Evolutionary conservation across 2,888 invertebrate genomes (phyloP).

Genomic region (Trachelus iudaicus): DNA sequence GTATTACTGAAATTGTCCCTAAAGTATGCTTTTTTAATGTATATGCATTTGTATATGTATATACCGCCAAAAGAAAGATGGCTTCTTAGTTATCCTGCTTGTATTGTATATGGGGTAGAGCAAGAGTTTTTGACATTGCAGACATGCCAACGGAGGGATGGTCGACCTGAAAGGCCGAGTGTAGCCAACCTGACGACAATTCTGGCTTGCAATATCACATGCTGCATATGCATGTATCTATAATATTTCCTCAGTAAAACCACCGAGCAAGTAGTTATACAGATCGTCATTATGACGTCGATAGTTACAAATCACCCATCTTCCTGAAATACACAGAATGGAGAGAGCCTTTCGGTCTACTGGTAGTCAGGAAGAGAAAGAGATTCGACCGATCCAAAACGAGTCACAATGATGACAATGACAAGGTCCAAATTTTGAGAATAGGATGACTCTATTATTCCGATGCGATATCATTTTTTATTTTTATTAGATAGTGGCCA

Average conservation of each 20-base stretch:
- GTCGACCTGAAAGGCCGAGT: conserved; percentile 59
- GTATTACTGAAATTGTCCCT: too few species aligned
- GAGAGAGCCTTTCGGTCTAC: neutral
- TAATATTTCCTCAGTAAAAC: neutral
- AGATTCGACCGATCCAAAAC: neutral
- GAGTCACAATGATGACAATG: neutral
- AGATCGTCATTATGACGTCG: conserved; percentile 10
- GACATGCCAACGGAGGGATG: conserved; percentile 59
- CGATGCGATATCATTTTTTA: neutral
- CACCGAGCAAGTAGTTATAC: neutral
- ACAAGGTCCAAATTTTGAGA: neutral
- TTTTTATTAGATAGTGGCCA: neutral
- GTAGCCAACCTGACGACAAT: conserved; percentile 36
- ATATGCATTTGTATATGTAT: neutral
- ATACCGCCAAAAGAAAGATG: neutral
- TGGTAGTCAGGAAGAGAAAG: neutral
- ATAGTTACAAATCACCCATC: neutral
- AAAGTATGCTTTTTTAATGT: too few species aligned
- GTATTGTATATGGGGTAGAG: conserved; percentile 33
- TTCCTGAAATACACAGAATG: neutral
- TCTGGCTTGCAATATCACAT: neutral
- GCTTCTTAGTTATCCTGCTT: neutral
- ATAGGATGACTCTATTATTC: neutral
- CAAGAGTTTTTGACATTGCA: conserved; percentile 57
- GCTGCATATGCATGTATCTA: conserved; percentile 9